Percentiles rank a stretch among this genome's conserved stretches.
These are phyloP conservation scores for Xanthia togata DNA, from an alignment of 2,888 invertebrate species.

Conservation along the genomic window DNA sequence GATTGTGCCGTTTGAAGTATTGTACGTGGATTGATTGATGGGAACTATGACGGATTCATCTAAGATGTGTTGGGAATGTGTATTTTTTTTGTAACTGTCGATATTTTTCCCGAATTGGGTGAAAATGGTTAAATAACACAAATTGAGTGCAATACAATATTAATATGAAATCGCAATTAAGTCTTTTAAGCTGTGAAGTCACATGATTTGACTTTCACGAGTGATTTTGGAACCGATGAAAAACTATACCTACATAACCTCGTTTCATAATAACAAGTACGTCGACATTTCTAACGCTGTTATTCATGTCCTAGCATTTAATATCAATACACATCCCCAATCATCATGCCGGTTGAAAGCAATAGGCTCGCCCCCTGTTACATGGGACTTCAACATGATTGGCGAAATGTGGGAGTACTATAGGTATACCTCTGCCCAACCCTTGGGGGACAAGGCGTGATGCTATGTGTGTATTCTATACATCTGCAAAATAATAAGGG, in stretches of 20 bases:
- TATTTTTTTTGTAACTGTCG: neutral
- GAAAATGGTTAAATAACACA: no score
- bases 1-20: constrained; percentile 32
- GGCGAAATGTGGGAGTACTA: no score
- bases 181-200: neutral
- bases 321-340: neutral
- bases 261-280: neutral
- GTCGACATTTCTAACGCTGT: neutral
- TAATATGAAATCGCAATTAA: neutral
- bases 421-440: no score
- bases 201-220: no score
- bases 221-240: neutral
- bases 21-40: constrained; percentile 39
- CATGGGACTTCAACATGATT: neutral
- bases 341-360: neutral
- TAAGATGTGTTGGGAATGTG: neutral
- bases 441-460: no score
- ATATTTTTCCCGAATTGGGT: neutral
- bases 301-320: neutral
- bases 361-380: neutral
- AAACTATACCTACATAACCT: neutral
- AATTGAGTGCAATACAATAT: neutral
- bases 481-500: neutral
- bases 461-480: neutral
- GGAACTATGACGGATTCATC: constrained; percentile 3